Conservation (phyloP, 2,888 invertebrate species). For the Acanthococcus lagerstroemiae region DNA sequence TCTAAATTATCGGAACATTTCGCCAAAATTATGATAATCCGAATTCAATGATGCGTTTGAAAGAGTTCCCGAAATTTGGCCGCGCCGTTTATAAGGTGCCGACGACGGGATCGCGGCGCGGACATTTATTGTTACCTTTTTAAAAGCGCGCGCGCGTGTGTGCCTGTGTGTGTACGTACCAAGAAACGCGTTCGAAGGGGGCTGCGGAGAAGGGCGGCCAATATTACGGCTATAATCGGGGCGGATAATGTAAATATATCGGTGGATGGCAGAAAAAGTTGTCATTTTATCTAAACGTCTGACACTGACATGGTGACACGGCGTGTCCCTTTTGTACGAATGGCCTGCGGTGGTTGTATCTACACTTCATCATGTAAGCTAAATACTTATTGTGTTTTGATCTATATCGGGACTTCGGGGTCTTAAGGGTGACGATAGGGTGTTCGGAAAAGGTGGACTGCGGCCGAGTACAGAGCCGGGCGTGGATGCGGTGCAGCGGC, state of each 20-base stretch:
- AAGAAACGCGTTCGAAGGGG: background rate
- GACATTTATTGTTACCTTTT: conserved; percentile 21
- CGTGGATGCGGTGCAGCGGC: background rate
- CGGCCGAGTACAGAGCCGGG: background rate
- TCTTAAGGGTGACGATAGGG: conserved; percentile 26
- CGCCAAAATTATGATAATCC: background rate
- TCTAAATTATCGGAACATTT: conserved; percentile 8
- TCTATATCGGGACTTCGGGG: conserved; percentile 22
- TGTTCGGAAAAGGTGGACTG: background rate
- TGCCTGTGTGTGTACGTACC: background rate
- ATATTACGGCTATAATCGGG: conserved; percentile 30
- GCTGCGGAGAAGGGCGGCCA: background rate
- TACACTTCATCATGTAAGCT: conserved; percentile 30
- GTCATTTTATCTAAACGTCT: conserved; percentile 30
- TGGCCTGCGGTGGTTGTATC: conserved; percentile 30
- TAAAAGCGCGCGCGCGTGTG: background rate
- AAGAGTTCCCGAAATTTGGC: background rate
- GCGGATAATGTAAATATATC: conserved; percentile 30
- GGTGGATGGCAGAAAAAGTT: conserved; percentile 28
- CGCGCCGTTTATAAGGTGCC: background rate
- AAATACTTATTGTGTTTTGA: conserved; percentile 30
- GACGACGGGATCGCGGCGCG: background rate
- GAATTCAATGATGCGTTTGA: conserved; percentile 7
- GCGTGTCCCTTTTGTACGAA: conserved; percentile 19
- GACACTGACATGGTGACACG: conserved; percentile 28